Conservation (phyloP, 2,797 vertebrate species). For the Hippocampus kuda region DNA sequence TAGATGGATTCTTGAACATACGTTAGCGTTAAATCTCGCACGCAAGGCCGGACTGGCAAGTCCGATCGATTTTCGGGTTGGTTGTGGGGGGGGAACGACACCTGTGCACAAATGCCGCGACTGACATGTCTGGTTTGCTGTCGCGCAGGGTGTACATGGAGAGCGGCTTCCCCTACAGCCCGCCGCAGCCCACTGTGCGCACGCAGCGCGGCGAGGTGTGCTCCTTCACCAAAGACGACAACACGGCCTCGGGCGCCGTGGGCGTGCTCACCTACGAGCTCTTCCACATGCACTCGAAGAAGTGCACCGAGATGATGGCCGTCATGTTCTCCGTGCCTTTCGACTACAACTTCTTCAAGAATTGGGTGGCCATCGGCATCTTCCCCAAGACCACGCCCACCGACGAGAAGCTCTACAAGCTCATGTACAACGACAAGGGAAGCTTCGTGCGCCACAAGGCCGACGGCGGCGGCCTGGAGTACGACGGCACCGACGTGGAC, state of each 20-base stretch:
- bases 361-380: constrained; percentile 52
- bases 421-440: constrained; percentile 43
- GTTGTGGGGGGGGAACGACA: too few relatives aligned
- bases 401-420: constrained; percentile 37
- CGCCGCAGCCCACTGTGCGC: constrained; percentile 54
- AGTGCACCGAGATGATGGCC: constrained; percentile 29
- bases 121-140: too few relatives aligned
- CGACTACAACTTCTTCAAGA: constrained; percentile 58
- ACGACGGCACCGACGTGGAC: constrained; percentile 16
- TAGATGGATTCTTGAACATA: too few relatives aligned
- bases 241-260: constrained; percentile 45
- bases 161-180: constrained; percentile 45
- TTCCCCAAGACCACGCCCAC: constrained; percentile 12
- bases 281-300: constrained; percentile 20
- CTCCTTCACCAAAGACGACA: constrained; percentile 62
- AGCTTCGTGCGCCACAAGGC: constrained; percentile 39
- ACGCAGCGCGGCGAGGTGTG: constrained; percentile 41
- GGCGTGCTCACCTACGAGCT: constrained; percentile 60
- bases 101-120: too few relatives aligned
- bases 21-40: too few relatives aligned
- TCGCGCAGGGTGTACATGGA: constrained; percentile 45
- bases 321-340: constrained; percentile 65
- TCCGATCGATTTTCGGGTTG: too few relatives aligned
- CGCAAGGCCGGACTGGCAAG: too few relatives aligned
- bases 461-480: constrained; percentile 35